A percentile compares a stretch with the other conserved stretches of the same genome.
Conservation (phyloP, 2,113 vertebrate genomes). For the Hypanus sabinus region DNA sequence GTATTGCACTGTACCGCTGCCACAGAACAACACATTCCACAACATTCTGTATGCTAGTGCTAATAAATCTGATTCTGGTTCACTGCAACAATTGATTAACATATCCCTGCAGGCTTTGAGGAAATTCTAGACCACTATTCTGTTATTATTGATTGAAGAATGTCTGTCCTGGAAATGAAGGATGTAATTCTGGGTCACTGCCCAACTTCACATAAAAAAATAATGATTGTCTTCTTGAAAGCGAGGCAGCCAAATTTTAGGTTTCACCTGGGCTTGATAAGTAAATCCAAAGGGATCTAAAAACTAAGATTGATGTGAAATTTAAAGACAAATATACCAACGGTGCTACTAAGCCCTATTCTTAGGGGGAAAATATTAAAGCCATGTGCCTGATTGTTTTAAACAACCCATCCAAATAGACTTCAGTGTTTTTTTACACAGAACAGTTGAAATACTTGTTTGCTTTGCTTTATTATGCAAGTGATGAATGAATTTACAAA, state of each 20-base stretch:
- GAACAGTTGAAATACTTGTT: not conserved
- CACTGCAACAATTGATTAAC: no score
- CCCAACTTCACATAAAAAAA: not conserved
- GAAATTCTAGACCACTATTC: not conserved
- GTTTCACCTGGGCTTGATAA: not conserved
- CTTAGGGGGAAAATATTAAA: not conserved
- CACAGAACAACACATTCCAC: no score
- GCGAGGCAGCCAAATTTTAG: not conserved
- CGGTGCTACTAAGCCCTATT: not conserved
- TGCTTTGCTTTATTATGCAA: not conserved
- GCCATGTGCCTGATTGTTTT: not conserved
- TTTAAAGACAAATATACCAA: not conserved
- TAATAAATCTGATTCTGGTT: no score
- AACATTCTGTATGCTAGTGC: no score
- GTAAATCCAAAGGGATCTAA: not conserved
- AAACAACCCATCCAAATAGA: not conserved
- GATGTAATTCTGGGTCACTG: not conserved
- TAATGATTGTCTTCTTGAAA: not conserved
- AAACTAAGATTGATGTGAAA: not conserved
- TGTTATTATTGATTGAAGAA: not conserved
- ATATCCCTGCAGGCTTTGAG: no score
- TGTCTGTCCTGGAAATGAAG: not conserved
- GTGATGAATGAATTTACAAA: not conserved
- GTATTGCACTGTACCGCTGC: no score
- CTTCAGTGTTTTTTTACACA: not conserved